A percentile compares a stretch with the other conserved stretches of the same genome.
These are phyloP conservation scores for Montipora foliosa DNA, from an alignment of 64 coral and sea anemone species.

Conservation along the genomic window DNA sequence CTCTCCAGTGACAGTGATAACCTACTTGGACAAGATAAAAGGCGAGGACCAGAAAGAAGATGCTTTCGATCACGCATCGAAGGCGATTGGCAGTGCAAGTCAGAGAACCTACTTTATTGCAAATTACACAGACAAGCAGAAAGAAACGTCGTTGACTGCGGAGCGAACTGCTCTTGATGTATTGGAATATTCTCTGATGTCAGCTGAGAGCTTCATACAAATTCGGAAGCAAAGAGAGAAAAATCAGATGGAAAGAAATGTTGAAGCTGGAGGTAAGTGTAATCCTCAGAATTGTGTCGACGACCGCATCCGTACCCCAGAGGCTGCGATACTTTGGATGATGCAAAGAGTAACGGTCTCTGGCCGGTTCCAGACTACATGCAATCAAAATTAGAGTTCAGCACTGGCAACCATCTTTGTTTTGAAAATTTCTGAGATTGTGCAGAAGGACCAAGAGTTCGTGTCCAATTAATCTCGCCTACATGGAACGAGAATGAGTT, in stretches of 20 bases:
- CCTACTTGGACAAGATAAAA: constrained; percentile 78
- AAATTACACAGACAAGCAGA: constrained; percentile 72
- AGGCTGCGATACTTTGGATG: too few relatives aligned
- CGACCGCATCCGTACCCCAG: too few relatives aligned
- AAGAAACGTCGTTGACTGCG: constrained; percentile 26
- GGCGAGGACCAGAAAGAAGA: constrained; percentile 44
- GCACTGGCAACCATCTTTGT: too few relatives aligned
- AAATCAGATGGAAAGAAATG: constrained; percentile 26
- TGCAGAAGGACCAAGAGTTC: too few relatives aligned
- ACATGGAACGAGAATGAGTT: too few relatives aligned
- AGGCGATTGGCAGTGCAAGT: constrained; percentile 75
- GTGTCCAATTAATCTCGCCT: too few relatives aligned
- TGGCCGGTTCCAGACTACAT: too few relatives aligned
- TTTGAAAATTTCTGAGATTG: too few relatives aligned
- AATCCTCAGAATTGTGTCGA: too few relatives aligned
- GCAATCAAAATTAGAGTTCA: too few relatives aligned
- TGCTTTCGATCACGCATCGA: constrained; percentile 74
- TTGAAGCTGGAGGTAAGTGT: background rate
- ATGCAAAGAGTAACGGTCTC: too few relatives aligned
- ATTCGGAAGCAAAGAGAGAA: constrained; percentile 74
- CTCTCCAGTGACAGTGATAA: constrained; percentile 84
- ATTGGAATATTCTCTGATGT: constrained; percentile 72
- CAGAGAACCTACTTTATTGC: constrained; percentile 83
- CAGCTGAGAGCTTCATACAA: constrained; percentile 83
- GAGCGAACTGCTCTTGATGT: constrained; percentile 77